A percentile compares a stretch with the other conserved stretches of the same genome.
These are phyloP conservation scores for Crocidura indochinensis DNA, from an alignment of 2,797 vertebrate genomes.

Conservation along the genomic window DNA sequence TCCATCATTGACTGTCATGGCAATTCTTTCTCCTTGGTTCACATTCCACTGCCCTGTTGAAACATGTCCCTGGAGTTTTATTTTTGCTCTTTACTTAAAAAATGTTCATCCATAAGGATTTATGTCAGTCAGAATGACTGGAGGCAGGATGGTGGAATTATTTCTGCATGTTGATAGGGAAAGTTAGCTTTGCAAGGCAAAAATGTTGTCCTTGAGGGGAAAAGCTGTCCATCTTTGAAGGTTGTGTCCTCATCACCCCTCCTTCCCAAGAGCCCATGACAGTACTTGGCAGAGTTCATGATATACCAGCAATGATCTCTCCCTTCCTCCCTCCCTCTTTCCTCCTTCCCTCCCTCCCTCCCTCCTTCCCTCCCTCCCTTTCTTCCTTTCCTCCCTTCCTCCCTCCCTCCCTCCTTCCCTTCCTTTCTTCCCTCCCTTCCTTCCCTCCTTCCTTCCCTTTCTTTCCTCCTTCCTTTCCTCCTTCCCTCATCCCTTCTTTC, in stretches of 20 bases:
- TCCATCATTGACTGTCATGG: constrained; percentile 19
- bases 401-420: not conserved
- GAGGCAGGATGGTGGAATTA: constrained; percentile 66
- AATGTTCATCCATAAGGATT: constrained; percentile 82
- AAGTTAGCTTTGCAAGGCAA: constrained; percentile 65
- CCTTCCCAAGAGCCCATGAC: not conserved
- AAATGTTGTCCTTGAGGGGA: constrained; percentile 79
- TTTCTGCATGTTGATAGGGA: constrained; percentile 67
- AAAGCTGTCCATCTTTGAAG: constrained; percentile 41
- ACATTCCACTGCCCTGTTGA: constrained; percentile 77
- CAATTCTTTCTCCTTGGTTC: constrained; percentile 60
- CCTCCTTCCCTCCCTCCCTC: constrained; percentile 13
- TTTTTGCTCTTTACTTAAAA: constrained; percentile 77
- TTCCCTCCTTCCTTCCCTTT: not conserved
- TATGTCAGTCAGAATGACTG: constrained; percentile 81
- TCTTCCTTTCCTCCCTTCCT: constrained; percentile 15
- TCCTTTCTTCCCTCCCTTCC: not conserved
- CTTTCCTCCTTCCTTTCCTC: no score
- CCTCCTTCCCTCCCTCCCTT: not conserved
- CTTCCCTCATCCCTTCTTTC: not conserved
- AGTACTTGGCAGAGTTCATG: constrained; percentile 37
- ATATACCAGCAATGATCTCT: not conserved
- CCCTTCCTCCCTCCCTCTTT: no score
- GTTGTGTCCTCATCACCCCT: constrained; percentile 37
- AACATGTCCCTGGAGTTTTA: constrained; percentile 69